Base-by-base conservation (phyloP, 2,888 invertebrate genomes). In the Petrolisthes manimaculis region DNA sequence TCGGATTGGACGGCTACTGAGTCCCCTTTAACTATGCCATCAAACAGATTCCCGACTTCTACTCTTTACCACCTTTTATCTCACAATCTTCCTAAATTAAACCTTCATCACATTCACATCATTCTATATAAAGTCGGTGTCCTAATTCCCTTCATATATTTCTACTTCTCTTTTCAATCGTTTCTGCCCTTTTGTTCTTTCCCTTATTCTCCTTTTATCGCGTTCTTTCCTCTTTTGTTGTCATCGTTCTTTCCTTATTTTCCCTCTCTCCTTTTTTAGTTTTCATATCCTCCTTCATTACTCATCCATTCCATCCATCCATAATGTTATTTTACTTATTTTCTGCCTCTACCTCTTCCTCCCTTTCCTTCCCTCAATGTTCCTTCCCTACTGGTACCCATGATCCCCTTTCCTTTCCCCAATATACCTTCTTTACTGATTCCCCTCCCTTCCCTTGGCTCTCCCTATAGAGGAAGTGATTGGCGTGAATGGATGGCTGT, bases 401-500 rank as follows among this genome's bases (percentile, higher is more conserved):
- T 37, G n/a, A 37, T 37, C 71, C 71, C 12, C 71, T 71, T 21
- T 71, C 1, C 71, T n/a, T 71, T 1, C 18, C 61, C 61, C 61
- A 9, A 61, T 61, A 14, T 18, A 2, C 61, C 61, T 61, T 18
- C 9, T 18, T 3, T 61, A 61, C 61, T 61, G 37, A 2, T 2
- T 4, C 71, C n/a, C 6, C 71, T 14, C 14, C 71, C 71, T 3
- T 71, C 71, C 21, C 2, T 37, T 37, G 37, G 21, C 12, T 71
- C 21, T 18, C 71, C 71, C 37, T n/a, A 71, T 6, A 71, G 21
- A n/a, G 71, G 21, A 18, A n/a, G 71, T 71, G 71, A 71, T 71
- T 71, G 71, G 71, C 71, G 21, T 71, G 71, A 71, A 71, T 71
- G 71, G 71, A 71, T 71, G 71, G 71, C 71, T 18, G 21, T n/a